These are phyloP conservation scores for Sminthurinus signatus DNA, from an alignment of 1,140 invertebrate genomes.

Conservation along the genomic window DNA sequence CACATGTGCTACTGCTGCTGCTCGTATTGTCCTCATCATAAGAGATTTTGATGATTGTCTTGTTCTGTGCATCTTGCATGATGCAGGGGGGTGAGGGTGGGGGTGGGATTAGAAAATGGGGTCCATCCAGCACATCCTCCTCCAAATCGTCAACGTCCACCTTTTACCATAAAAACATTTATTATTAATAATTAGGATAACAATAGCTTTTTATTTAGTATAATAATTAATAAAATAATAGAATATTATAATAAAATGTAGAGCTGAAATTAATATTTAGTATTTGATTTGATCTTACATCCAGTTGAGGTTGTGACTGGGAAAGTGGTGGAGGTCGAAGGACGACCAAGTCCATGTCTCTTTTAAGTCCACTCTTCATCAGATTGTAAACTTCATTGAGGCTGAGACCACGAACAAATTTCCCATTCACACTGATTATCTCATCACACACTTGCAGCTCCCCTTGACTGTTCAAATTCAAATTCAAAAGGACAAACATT, in stretches of 20 bases:
- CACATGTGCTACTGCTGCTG: background rate
- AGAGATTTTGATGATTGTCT: conserved; percentile 40
- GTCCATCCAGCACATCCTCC: background rate
- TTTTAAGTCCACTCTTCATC: conserved; percentile 47
- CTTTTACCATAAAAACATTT: no score
- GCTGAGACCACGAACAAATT: conserved; percentile 55
- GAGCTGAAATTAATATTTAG: no score
- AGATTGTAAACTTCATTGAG: conserved; percentile 55
- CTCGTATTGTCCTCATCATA: conserved; percentile 26
- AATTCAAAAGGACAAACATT: no score
- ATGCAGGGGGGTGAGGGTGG: conserved; percentile 17
- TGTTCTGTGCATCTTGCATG: conserved; percentile 31
- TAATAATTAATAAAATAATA: no score
- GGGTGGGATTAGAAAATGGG: conserved; percentile 18
- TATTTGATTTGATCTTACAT: background rate
- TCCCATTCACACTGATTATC: conserved; percentile 60
- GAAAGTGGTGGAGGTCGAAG: conserved; percentile 43
- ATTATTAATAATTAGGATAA: no score
- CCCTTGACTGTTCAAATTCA: conserved; percentile 51
- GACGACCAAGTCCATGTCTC: conserved; percentile 54
- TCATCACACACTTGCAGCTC: conserved; percentile 58
- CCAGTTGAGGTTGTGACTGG: background rate
- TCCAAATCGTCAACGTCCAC: background rate
- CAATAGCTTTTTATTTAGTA: no score
- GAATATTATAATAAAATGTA: no score